Evolutionary conservation across 1,140 invertebrate species (phyloP).

Genomic region (Cryptotermes secundus): DNA sequence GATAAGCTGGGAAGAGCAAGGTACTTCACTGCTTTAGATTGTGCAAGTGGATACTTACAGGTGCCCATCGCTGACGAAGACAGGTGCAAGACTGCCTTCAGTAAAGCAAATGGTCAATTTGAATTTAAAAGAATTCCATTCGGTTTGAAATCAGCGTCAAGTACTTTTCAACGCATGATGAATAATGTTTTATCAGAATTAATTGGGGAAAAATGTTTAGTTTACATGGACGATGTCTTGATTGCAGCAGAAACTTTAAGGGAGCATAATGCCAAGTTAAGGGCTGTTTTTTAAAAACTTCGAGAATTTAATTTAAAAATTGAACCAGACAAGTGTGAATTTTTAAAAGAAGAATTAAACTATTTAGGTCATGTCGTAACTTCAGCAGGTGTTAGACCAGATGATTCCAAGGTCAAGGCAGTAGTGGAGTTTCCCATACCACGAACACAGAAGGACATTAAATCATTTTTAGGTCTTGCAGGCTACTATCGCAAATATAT

Average conservation of each 20-base stretch:
- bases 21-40: slow-evolving; percentile 46
- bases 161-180: slow-evolving; percentile 42
- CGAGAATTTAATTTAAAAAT: slow-evolving; percentile 38
- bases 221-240: slow-evolving; percentile 31
- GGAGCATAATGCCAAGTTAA: background rate
- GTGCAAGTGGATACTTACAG: slow-evolving; percentile 44
- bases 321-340: slow-evolving; percentile 43
- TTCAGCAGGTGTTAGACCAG: slow-evolving; percentile 33
- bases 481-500: slow-evolving; percentile 37
- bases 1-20: slow-evolving; percentile 40
- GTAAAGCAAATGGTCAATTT: slow-evolving; percentile 42
- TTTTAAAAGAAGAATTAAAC: slow-evolving; percentile 39
- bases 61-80: slow-evolving; percentile 39
- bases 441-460: slow-evolving; percentile 37
- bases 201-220: slow-evolving; percentile 27
- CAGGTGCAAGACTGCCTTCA: slow-evolving; percentile 52
- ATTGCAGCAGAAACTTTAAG: slow-evolving; percentile 3
- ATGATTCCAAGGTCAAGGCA: too few species aligned
- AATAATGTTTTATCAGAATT: slow-evolving; percentile 38
- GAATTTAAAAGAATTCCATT: slow-evolving; percentile 44
- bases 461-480: slow-evolving; percentile 40
- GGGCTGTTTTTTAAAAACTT: background rate
- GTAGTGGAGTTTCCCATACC: slow-evolving; percentile 38
- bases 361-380: slow-evolving; percentile 42
- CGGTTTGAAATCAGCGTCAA: slow-evolving; percentile 46